phyloP scores from a whole-genome alignment of 92 coral and sea anemone genomes.

The Heliopora coerulea region DNA sequence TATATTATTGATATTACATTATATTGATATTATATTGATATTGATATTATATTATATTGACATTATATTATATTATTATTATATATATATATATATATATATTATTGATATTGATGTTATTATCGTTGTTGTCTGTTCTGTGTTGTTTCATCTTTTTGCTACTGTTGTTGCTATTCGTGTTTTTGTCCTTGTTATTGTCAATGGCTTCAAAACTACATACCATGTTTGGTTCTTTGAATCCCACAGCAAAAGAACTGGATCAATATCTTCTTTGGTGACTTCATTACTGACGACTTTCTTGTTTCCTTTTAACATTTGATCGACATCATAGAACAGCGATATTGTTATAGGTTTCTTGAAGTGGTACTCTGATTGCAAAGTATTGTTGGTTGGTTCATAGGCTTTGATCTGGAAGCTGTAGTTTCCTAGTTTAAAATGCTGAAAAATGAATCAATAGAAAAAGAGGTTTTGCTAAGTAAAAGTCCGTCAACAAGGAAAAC shows the following conservation, averaged over 20 bases:
- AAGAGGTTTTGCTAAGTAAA: not conserved
- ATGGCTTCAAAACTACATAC: conserved; percentile 40
- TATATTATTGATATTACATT: too few species aligned
- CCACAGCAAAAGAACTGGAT: conserved; percentile 89
- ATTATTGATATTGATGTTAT: not conserved
- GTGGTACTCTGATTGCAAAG: conserved; percentile 62
- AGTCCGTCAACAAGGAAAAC: too few species aligned
- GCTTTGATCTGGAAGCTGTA: conserved; percentile 98
- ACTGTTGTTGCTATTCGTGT: too few species aligned
- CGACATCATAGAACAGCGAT: conserved; percentile 92
- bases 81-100: too few species aligned
- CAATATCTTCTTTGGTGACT: conserved; percentile 69
- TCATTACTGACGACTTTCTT: conserved; percentile 71
- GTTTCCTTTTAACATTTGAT: conserved; percentile 78
- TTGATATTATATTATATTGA: too few species aligned
- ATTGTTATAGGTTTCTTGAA: conserved; percentile 83
- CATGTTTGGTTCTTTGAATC: conserved; percentile 77
- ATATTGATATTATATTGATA: too few species aligned
- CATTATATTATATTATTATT: too few species aligned
- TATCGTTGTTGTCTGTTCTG: not conserved
- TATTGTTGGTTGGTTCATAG: conserved; percentile 67
- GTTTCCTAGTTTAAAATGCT: conserved; percentile 99
- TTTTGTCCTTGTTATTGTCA: too few species aligned
- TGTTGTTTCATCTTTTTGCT: too few species aligned
- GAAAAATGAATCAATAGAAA: not conserved